Evolutionary conservation across 2,113 vertebrate genomes (phyloP).

Genomic region (Calidris pugnax): DNA sequence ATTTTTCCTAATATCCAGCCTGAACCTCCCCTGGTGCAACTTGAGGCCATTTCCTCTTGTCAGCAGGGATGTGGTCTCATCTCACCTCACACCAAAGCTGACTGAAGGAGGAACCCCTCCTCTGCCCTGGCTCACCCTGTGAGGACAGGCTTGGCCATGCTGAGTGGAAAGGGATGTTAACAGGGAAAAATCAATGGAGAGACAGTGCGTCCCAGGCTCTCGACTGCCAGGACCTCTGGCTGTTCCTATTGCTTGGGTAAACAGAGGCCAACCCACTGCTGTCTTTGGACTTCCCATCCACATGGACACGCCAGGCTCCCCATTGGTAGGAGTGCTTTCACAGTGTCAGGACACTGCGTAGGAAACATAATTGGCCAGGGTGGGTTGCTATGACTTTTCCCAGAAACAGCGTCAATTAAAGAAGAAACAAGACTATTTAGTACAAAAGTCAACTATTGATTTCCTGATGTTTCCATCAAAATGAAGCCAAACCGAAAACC

Average conservation of each 20-base stretch:
- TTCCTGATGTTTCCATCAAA: background rate
- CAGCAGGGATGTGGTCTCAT: background rate
- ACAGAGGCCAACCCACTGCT: background rate
- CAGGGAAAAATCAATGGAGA: background rate
- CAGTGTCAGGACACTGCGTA: background rate
- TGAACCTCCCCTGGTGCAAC: too few relatives aligned
- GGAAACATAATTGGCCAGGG: background rate
- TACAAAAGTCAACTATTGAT: background rate
- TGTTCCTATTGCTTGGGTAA: background rate
- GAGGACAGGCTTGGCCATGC: background rate
- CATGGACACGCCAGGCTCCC: background rate
- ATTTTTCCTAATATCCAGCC: too few relatives aligned
- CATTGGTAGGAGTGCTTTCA: background rate
- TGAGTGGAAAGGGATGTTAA: background rate
- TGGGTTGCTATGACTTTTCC: background rate
- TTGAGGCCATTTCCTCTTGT: too few relatives aligned
- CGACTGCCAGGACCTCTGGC: rapidly evolving
- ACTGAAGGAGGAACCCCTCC: background rate
- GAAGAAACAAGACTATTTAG: background rate
- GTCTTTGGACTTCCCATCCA: background rate
- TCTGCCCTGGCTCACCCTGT: background rate
- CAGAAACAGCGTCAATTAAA: background rate
- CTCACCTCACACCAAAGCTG: background rate
- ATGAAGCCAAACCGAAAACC: rapidly evolving
- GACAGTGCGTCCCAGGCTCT: background rate